These are phyloP conservation scores for Trichopoda pennipes DNA, from an alignment of 2,888 invertebrate genomes.

Conservation along the genomic window DNA sequence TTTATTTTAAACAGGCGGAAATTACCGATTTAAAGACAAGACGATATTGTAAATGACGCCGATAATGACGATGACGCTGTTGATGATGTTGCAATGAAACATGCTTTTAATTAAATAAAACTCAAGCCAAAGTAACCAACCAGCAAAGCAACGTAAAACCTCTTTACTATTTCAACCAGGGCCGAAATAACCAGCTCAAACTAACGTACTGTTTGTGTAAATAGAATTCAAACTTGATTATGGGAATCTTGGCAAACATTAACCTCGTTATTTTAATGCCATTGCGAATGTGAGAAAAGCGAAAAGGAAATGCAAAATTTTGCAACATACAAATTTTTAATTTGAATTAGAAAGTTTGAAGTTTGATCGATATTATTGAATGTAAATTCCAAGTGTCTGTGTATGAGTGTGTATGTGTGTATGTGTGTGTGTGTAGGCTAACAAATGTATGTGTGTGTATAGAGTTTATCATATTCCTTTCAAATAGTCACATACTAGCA, in stretches of 20 bases:
- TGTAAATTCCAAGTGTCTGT: background rate
- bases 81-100: constrained; percentile 38
- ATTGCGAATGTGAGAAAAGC: constrained; percentile 10
- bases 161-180: background rate
- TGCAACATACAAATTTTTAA: constrained; percentile 65
- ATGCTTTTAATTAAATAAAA: constrained; percentile 50
- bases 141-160: background rate
- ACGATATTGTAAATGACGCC: background rate
- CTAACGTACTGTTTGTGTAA: background rate
- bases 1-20: constrained; percentile 56
- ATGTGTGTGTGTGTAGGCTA: background rate
- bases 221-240: constrained; percentile 44
- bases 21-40: constrained; percentile 50
- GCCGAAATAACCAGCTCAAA: background rate
- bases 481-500: constrained; percentile 4
- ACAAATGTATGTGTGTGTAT: background rate
- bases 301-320: constrained; percentile 45
- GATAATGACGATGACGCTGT: background rate
- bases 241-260: constrained; percentile 29
- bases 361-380: constrained; percentile 80
- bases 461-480: background rate
- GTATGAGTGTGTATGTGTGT: background rate
- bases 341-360: constrained; percentile 75
- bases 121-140: constrained; percentile 8
- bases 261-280: constrained; percentile 39